phyloP scores from a whole-genome alignment of 1,140 invertebrate species.

The Drosophila parabipectinata region DNA sequence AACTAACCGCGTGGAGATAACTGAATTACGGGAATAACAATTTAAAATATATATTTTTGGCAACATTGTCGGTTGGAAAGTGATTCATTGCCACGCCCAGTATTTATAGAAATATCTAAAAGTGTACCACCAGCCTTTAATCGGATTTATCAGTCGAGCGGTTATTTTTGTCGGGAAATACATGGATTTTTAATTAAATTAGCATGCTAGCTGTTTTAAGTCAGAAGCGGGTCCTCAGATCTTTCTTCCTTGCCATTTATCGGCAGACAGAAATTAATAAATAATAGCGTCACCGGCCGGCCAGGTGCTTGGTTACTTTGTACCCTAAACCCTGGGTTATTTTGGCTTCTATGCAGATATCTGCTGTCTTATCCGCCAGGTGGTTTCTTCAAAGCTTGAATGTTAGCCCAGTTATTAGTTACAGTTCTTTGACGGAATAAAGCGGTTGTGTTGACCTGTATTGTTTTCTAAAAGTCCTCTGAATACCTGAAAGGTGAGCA shows the following conservation, averaged over 20 bases:
- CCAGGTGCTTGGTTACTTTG: slow-evolving; percentile 25
- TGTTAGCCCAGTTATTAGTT: slow-evolving; percentile 10
- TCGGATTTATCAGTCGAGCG: slow-evolving; percentile 29
- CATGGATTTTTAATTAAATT: slow-evolving; percentile 60
- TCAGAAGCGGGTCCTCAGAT: slow-evolving; percentile 27
- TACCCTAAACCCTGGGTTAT: slow-evolving; percentile 11
- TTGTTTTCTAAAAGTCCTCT: background rate
- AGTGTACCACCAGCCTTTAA: slow-evolving; percentile 4
- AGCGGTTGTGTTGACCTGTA: background rate
- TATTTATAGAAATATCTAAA: slow-evolving; percentile 48
- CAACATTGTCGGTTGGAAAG: background rate
- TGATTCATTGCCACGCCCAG: slow-evolving; percentile 13
- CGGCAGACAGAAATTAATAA: slow-evolving; percentile 42
- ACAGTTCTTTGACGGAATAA: slow-evolving; percentile 7
- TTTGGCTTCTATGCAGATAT: slow-evolving; percentile 23
- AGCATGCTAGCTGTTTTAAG: slow-evolving; percentile 35
- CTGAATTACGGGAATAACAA: background rate
- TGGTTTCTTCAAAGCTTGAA: slow-evolving; percentile 24
- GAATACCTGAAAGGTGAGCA: slow-evolving; percentile 36
- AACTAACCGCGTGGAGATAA: slow-evolving; percentile 21
- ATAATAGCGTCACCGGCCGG: slow-evolving; percentile 40
- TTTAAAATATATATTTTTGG: background rate
- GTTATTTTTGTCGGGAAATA: slow-evolving; percentile 37
- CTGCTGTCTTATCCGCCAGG: slow-evolving; percentile 22
- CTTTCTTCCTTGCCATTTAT: slow-evolving; percentile 27